These are phyloP conservation scores for Garra rufa DNA, from an alignment of 2,113 vertebrate genomes.

Conservation along the genomic window DNA sequence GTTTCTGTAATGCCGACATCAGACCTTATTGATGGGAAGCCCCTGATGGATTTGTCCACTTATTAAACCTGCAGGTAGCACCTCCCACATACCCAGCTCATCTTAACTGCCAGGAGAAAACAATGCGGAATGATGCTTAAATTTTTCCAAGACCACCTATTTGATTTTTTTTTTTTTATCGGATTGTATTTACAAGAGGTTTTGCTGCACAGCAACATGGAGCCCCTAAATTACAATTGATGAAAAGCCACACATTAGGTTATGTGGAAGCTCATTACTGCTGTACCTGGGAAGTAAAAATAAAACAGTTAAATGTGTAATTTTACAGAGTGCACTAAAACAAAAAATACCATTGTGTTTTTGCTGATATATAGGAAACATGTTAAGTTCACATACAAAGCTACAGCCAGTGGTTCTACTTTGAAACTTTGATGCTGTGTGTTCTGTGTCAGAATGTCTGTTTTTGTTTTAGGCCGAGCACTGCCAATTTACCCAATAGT, in stretches of 20 bases:
- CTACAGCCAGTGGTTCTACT: no score
- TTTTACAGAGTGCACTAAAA: no score
- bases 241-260: background rate
- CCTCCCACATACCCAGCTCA: background rate
- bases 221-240: background rate
- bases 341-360: no score
- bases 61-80: slow-evolving; percentile 51
- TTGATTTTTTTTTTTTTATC: background rate
- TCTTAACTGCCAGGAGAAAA: background rate
- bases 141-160: background rate
- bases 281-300: background rate
- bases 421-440: no score
- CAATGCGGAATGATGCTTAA: background rate
- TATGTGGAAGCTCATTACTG: background rate
- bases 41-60: slow-evolving; percentile 49
- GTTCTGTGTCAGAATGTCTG: no score
- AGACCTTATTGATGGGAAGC: slow-evolving; percentile 53
- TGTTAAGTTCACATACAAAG: no score
- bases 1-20: slow-evolving; percentile 46
- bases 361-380: no score
- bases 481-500: no score
- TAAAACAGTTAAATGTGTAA: background rate
- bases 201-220: slow-evolving; percentile 9
- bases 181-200: background rate
- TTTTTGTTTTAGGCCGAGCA: no score